A percentile compares a stretch with the other conserved stretches of the same genome.
phyloP scores from a whole-genome alignment of 2,888 invertebrate genomes.

The Tipula vernalis region DNA sequence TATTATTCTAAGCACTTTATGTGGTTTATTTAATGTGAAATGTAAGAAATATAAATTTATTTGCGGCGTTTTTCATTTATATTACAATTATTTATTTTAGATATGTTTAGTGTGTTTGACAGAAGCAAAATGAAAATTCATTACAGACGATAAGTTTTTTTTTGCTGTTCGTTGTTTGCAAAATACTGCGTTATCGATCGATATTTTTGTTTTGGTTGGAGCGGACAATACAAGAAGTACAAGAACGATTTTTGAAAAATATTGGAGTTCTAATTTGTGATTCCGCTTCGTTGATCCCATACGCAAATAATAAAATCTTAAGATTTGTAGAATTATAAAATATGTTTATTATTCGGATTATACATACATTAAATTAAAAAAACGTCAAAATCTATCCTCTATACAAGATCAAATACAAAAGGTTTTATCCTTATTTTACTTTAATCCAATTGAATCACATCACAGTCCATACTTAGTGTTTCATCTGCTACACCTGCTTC shows the following conservation, averaged over 20 bases:
- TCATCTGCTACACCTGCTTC: not conserved
- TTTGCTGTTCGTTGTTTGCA: not conserved
- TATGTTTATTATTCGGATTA: not conserved
- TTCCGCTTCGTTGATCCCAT: not conserved
- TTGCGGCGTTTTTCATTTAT: not conserved
- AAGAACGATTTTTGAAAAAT: too few species aligned
- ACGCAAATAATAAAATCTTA: not conserved
- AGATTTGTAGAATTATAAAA: not conserved
- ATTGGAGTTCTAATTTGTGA: too few species aligned
- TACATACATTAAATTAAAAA: not conserved
- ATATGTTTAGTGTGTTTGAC: not conserved
- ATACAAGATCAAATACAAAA: not conserved
- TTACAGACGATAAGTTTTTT: not conserved
- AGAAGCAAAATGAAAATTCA: not conserved
- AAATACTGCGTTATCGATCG: not conserved
- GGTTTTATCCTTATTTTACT: not conserved
- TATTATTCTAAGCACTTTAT: not conserved
- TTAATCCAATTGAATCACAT: not conserved
- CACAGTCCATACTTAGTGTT: not conserved
- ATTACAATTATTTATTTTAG: not conserved
- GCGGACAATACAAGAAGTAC: not conserved
- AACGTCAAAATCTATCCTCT: not conserved
- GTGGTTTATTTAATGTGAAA: not conserved
- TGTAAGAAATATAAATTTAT: not conserved
- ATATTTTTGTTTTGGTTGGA: not conserved